Evolutionary conservation across 2,113 vertebrate species (phyloP).

Genomic region (Cyprichromis sp.): DNA sequence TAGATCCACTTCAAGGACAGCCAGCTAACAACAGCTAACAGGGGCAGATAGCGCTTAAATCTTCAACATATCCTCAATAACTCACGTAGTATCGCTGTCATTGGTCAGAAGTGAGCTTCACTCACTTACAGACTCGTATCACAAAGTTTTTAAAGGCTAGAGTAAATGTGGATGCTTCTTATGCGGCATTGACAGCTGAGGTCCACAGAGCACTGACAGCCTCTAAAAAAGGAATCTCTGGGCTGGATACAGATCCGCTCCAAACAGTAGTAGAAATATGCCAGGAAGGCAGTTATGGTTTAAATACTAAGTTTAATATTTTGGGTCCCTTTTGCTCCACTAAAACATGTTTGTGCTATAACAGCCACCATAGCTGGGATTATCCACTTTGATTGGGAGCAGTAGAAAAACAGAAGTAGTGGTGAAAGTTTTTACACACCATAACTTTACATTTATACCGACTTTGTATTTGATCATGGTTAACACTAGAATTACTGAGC

Average conservation of each 20-base stretch:
- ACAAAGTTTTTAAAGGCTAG: neutral
- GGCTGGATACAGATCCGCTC: neutral
- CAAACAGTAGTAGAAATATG: neutral
- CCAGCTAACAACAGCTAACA: neutral
- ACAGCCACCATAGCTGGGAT: neutral
- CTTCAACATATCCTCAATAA: neutral
- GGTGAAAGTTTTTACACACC: neutral
- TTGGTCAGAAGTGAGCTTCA: neutral
- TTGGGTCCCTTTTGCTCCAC: neutral
- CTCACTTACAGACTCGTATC: neutral
- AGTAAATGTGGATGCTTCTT: neutral
- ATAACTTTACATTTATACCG: neutral
- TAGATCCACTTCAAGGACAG: neutral
- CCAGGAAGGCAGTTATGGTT: neutral
- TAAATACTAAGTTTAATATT: neutral
- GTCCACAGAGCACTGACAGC: fast-evolving
- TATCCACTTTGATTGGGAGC: neutral
- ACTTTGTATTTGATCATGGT: neutral
- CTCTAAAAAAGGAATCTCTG: neutral
- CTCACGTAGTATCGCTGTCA: neutral
- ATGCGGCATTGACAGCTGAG: fast-evolving
- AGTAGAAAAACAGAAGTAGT: neutral
- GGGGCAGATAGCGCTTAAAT: neutral
- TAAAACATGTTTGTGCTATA: neutral
- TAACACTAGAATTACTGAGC: too few relatives aligned